Evolutionary conservation across 2,113 vertebrate genomes (phyloP).

Genomic region (Cettia cetti): DNA sequence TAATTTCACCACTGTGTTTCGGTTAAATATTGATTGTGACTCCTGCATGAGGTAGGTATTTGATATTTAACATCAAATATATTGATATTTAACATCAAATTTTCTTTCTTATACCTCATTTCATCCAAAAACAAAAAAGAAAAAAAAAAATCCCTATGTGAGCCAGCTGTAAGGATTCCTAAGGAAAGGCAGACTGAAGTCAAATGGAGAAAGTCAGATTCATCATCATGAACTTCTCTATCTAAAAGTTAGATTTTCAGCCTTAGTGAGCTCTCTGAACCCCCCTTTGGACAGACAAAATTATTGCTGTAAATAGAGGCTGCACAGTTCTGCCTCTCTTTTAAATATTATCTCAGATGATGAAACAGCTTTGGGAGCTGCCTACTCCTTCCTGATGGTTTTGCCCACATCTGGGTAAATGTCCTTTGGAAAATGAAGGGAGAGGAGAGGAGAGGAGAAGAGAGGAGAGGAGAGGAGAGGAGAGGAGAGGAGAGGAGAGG

Average conservation of each 20-base stretch:
- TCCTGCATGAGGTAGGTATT: background rate
- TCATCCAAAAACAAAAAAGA: background rate
- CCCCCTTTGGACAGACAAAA: background rate
- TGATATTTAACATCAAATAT: background rate
- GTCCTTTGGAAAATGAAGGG: background rate
- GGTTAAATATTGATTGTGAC: background rate
- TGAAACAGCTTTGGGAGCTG: background rate
- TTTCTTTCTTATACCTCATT: background rate
- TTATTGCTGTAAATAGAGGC: background rate
- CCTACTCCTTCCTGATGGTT: background rate
- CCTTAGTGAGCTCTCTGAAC: background rate
- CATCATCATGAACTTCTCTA: background rate
- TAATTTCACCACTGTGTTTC: background rate
- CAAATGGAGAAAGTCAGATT: background rate
- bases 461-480: too few relatives aligned
- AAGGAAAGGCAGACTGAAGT: background rate
- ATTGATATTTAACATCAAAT: background rate
- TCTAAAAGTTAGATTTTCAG: background rate
- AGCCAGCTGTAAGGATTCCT: background rate
- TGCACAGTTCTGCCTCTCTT: background rate
- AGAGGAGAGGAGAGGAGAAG: too few relatives aligned
- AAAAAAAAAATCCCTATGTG: background rate
- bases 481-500: too few relatives aligned
- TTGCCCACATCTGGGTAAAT: background rate
- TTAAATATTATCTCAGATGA: background rate